A percentile compares a stretch with the other conserved stretches of the same genome.
Evolutionary conservation across 2,888 invertebrate genomes (phyloP).

Genomic region (Ectemnius lituratus): DNA sequence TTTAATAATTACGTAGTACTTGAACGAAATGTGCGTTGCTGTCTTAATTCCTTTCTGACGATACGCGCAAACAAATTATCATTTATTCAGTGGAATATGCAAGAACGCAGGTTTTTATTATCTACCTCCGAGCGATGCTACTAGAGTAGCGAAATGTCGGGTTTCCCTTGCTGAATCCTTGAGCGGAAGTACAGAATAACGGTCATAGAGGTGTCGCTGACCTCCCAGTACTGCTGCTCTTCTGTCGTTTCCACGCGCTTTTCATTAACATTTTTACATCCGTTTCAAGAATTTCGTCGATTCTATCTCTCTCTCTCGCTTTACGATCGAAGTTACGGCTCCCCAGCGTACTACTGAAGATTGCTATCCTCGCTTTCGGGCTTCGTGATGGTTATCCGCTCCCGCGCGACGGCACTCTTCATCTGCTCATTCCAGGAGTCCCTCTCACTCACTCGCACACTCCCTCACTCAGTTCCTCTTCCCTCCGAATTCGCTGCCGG

Average conservation of each 20-base stretch:
- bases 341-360: conserved; percentile 15
- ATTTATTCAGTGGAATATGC: not conserved
- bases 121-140: no score
- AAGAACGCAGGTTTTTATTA: no score
- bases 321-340: conserved; percentile 21
- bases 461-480: not conserved
- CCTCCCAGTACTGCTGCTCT: no score
- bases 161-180: no score
- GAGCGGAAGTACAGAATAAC: no score
- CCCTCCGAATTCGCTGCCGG: not conserved
- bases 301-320: conserved; percentile 5
- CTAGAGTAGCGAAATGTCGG: no score
- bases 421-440: not conserved
- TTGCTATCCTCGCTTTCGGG: conserved; percentile 9
- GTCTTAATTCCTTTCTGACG: not conserved
- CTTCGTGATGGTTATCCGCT: not conserved
- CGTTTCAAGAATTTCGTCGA: conserved; percentile 10
- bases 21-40: not conserved
- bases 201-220: no score
- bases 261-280: conserved; percentile 13
- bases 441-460: no score
- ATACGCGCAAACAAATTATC: not conserved
- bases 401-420: conserved; percentile 6
- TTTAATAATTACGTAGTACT: not conserved
- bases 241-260: not conserved